phyloP scores from a whole-genome alignment of 2,113 vertebrate species.

The Sinocyclocheilus rhinocerous region DNA sequence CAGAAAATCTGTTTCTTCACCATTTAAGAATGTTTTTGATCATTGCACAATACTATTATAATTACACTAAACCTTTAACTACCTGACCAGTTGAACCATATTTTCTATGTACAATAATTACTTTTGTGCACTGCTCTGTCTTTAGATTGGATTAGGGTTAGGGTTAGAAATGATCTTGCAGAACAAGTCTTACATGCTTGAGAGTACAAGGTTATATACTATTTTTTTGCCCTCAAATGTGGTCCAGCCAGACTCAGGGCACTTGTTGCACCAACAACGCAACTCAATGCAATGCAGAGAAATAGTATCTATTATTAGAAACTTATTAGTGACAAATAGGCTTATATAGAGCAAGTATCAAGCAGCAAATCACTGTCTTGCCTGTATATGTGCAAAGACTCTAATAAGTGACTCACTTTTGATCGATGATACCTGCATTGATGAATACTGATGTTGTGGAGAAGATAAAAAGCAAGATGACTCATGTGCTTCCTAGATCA shows the following conservation, averaged over 20 bases:
- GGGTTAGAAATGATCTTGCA: not conserved
- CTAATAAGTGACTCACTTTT: not conserved
- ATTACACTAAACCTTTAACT: not conserved
- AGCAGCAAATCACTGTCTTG: not conserved
- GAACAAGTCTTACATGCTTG: not conserved
- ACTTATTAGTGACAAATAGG: not conserved
- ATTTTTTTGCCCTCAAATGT: not conserved
- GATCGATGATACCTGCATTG: not conserved
- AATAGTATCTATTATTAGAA: not conserved
- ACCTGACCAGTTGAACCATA: not conserved
- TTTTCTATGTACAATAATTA: not conserved
- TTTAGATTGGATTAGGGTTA: not conserved
- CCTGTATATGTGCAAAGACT: not conserved
- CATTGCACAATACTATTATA: not conserved
- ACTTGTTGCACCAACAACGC: not conserved
- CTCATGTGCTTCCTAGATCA: not conserved
- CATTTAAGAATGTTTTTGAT: not conserved
- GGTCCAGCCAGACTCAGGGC: not conserved
- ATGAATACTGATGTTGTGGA: not conserved
- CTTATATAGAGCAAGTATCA: not conserved
- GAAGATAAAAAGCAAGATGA: not conserved
- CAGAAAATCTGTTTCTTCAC: not conserved
- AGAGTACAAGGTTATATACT: not conserved
- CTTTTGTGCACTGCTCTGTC: not conserved
- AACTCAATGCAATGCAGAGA: not conserved